phyloP scores from a whole-genome alignment of 2,888 invertebrate species.

The Chrysotoxum bicinctum region DNA sequence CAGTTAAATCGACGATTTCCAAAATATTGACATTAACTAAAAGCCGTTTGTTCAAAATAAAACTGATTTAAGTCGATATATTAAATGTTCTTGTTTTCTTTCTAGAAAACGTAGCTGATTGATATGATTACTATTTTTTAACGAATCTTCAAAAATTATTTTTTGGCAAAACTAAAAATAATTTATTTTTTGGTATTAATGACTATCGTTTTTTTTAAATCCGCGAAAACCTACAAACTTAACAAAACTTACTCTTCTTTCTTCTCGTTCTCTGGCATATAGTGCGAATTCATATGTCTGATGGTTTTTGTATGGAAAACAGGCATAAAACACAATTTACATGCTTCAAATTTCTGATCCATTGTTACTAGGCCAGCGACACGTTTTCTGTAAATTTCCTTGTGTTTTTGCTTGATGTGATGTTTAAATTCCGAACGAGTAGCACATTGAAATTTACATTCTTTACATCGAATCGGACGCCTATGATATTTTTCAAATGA shows the following conservation, averaged over 20 bases:
- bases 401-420: constrained; percentile 65
- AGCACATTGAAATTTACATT: constrained; percentile 63
- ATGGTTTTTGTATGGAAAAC: constrained; percentile 63
- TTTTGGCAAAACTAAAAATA: neutral
- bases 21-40: no score
- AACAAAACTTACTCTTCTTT: constrained; percentile 67
- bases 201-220: neutral
- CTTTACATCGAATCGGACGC: constrained; percentile 66
- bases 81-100: no score
- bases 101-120: no score
- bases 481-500: constrained; percentile 43
- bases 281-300: constrained; percentile 69
- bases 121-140: no score
- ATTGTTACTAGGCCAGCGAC: constrained; percentile 55
- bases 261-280: constrained; percentile 64
- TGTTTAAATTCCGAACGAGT: constrained; percentile 65
- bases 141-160: no score
- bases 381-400: constrained; percentile 69
- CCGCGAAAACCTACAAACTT: neutral
- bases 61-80: no score
- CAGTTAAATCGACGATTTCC: no score
- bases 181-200: neutral
- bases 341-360: constrained; percentile 64
- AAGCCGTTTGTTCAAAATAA: no score
- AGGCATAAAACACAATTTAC: constrained; percentile 64